Evolutionary conservation across 2,797 vertebrate species (phyloP).

Genomic region (Peromyscus aztecus): DNA sequence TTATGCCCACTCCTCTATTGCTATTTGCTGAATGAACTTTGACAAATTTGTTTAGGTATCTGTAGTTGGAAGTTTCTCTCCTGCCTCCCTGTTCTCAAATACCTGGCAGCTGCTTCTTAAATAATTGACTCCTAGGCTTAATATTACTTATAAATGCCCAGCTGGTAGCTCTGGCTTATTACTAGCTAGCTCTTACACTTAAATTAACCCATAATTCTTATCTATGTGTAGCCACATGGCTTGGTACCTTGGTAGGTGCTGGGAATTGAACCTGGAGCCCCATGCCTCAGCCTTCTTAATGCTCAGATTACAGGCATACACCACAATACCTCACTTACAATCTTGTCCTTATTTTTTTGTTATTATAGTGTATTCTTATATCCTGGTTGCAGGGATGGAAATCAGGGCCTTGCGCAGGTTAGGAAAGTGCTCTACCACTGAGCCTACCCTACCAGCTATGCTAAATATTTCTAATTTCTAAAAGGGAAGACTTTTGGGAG

Average conservation of each 20-base stretch:
- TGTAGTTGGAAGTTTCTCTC: not conserved
- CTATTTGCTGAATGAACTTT: not conserved
- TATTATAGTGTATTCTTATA: not conserved
- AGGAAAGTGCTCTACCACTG: not conserved
- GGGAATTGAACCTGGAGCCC: not conserved
- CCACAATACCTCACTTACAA: not conserved
- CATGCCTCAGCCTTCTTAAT: not conserved
- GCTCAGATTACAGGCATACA: not conserved
- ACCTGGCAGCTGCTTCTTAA: too few relatives aligned
- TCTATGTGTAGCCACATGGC: too few relatives aligned
- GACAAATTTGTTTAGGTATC: not conserved
- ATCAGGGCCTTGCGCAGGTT: not conserved
- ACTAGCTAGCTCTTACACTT: too few relatives aligned
- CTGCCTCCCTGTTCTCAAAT: too few relatives aligned
- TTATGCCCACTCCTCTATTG: not conserved
- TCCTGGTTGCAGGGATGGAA: not conserved
- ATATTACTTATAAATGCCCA: too few relatives aligned
- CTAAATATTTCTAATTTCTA: constrained; percentile 30
- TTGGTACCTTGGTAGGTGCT: not conserved
- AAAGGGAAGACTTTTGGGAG: constrained; percentile 3
- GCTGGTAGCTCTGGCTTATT: too few relatives aligned
- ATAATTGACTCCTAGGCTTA: too few relatives aligned
- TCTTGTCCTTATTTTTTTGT: not conserved
- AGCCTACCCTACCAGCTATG: not conserved
- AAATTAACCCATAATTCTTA: too few relatives aligned